phyloP scores from a whole-genome alignment of 2,113 vertebrate genomes.

The Toxostoma redivivum region DNA sequence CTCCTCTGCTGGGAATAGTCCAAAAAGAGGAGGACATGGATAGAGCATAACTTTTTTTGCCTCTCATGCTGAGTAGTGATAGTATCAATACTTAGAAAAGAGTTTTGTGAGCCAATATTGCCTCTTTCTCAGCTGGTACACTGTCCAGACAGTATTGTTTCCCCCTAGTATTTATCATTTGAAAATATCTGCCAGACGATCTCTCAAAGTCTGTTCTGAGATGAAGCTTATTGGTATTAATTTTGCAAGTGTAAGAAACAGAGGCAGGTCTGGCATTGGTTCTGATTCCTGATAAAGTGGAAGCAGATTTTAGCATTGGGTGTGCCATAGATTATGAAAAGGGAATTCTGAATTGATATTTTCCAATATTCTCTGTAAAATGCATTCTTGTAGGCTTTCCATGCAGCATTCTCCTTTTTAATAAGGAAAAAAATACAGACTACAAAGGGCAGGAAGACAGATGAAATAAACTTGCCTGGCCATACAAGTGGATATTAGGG shows the following conservation, averaged over 20 bases:
- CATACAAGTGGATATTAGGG: neutral
- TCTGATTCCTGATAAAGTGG: neutral
- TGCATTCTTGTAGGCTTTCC: neutral
- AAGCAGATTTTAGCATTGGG: neutral
- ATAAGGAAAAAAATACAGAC: neutral
- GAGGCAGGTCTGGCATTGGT: neutral
- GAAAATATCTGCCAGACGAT: neutral
- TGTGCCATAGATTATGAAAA: neutral
- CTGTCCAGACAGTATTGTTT: neutral
- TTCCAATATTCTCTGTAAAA: neutral
- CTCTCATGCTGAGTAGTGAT: neutral
- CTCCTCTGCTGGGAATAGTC: neutral
- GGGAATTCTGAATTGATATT: neutral
- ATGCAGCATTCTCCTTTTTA: neutral
- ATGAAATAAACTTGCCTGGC: neutral
- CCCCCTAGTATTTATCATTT: neutral
- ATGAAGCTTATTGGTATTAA: neutral
- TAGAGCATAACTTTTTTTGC: neutral
- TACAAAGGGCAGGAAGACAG: neutral
- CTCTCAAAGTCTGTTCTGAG: neutral
- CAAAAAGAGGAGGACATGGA: neutral
- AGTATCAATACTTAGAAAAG: neutral
- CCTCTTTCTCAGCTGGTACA: neutral
- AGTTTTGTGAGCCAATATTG: neutral
- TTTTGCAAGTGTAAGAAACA: neutral